Conservation (phyloP, 2,797 vertebrate species). For the Geotrypetes seraphini region DNA sequence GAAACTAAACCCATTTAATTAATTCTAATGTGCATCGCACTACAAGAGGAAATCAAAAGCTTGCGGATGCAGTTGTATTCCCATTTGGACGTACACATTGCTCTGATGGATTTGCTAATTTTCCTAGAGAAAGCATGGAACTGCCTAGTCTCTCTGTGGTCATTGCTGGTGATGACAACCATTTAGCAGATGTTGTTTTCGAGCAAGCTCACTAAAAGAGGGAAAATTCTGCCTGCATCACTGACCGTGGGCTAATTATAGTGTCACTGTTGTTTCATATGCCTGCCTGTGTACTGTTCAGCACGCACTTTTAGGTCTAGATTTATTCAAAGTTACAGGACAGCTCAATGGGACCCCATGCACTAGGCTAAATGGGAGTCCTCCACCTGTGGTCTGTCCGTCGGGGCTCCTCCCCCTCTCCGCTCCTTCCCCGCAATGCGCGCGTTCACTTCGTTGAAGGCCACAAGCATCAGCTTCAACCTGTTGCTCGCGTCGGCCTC, state of each 20-base stretch:
- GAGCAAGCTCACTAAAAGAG: slow-evolving; percentile 30
- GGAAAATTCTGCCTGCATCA: slow-evolving; percentile 1
- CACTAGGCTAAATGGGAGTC: too few species aligned
- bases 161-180: slow-evolving; percentile 25
- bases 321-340: too few species aligned
- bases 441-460: too few species aligned
- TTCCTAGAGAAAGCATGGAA: slow-evolving; percentile 21
- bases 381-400: too few species aligned
- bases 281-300: neutral
- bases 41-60: slow-evolving; percentile 8
- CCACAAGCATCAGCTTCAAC: too few species aligned
- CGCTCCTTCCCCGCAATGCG: too few species aligned
- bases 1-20: slow-evolving; percentile 33
- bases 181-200: slow-evolving; percentile 41
- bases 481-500: too few species aligned
- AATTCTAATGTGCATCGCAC: slow-evolving; percentile 25
- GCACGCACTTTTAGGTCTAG: too few species aligned
- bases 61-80: slow-evolving; percentile 9
- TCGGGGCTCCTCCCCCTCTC: too few species aligned
- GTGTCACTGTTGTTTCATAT: neutral
- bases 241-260: too few species aligned
- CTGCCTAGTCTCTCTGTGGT: slow-evolving; percentile 11
- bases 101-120: slow-evolving; percentile 28
- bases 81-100: slow-evolving; percentile 22
- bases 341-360: too few species aligned